Evolutionary conservation across 2,113 vertebrate species (phyloP), one percentile per base, ranked within the genome.

Genomic region (Myiopsitta monachus): DNA sequence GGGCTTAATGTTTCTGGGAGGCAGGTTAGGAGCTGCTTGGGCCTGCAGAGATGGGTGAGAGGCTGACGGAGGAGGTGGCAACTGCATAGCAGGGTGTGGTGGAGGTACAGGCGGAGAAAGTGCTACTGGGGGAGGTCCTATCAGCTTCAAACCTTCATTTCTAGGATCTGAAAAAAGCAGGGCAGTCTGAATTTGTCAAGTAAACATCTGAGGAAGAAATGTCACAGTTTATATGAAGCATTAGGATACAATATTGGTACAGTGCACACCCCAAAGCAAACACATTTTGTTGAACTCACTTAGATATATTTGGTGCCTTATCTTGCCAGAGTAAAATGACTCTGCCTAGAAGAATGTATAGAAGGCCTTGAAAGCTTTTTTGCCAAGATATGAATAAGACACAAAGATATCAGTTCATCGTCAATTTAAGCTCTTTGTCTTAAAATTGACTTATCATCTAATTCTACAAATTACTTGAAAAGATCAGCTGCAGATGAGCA

Each of bases 1-100:
- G 74, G 94, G 92, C 30, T 98, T 98, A 67, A 95, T 86, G 49
- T 98, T 98, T 87, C 99, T 98, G 41, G 98, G 99, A 38, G 99
- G 99, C 62, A 99, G 97, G 83, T 87, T 98, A 24, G 99, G 99
- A 66, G 96, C 79, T 74, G 86, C 57, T 8, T 64, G 5, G 4
- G 18, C 1, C 30, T 95, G 96, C 57, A 89, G 5, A 9, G 79
- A 51, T 4, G 97, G 90, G 51, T 97, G 96, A 55, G 87, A 94
- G 14, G 88, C 83, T 69, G 97, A 91, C 30, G 97, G 74, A 43
- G 92, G 88, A 46, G 94, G 28, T 3, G 75, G 77, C 1, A 88
- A 10, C 5, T 97, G 97, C 49, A 22, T 91, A 78, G 95, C 74
- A 8, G 92, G 89, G 24, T 97, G 95, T 18, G 92, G 7, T 15